Evolutionary conservation across 2,888 invertebrate species (phyloP), one percentile per base, ranked within the genome.

Genomic region (Lasiommata megera): DNA sequence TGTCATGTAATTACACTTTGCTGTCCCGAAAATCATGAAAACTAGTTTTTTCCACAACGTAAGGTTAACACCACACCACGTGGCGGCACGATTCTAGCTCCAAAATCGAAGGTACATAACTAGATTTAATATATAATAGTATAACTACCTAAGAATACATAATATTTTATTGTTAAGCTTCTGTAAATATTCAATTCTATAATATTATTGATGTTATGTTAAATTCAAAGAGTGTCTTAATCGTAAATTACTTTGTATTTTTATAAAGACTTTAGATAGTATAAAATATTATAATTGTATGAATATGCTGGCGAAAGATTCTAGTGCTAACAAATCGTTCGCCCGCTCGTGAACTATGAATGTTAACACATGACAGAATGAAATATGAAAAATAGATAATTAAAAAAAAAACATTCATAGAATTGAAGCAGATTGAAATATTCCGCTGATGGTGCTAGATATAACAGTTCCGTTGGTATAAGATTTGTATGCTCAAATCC

Each of bases 221-320:
- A 65, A 63, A 67, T 61, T 62, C 43, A 71, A 72, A 63, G 56
- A 82, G 84, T 84, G 84, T 84, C 84, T 84, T 84, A 83, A 72
- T 68, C 61, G 64, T 71, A 73, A 67, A 73, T 76, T 78, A 68
- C 71, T 76, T 80, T 72, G 80, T 84, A 83, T 82, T 83, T 83
- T 83, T 83, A 76, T 82, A 81, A 79, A 77, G 71, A 76, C 72
- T 76, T 74, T 71, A 72, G 60, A 62, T 66, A 52, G 52, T 37
- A 14, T 43, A 17, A 43, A 47, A 34, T 34, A 46, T 46, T 16
- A 46, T 28, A 7, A 28, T 44, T 28, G 6, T 46, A 16, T 11
- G 29, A 31, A 12, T 28, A 29, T n/a, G 46, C 11, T 17, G 16
- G 16, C 29, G 16, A 2, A 46, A 0, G 29, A 16, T 9, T 17